Conservation (phyloP, 1,140 invertebrate genomes). For the Formica selysi region DNA sequence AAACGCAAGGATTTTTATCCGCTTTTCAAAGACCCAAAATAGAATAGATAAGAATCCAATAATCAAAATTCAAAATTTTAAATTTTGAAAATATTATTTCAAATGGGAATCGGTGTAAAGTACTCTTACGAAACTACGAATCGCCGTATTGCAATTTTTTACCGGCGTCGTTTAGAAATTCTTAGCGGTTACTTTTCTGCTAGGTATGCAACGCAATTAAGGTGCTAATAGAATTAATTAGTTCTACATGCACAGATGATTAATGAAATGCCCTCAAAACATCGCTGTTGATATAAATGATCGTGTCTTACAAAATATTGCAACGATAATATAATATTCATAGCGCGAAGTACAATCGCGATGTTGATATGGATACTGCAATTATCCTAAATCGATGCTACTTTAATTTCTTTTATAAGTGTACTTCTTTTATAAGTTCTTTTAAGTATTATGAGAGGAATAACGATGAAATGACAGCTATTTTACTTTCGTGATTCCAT, state of each 20-base stretch:
- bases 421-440: not conserved
- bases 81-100: not conserved
- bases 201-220: not conserved
- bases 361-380: not conserved
- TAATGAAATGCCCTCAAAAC: not conserved
- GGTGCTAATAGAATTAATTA: not conserved
- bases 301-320: not conserved
- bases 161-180: not conserved
- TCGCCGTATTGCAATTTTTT: not conserved
- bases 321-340: slow-evolving; percentile 7
- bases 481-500: slow-evolving; percentile 10
- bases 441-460: not conserved
- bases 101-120: slow-evolving; percentile 21
- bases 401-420: slow-evolving; percentile 4
- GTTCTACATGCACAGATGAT: not conserved
- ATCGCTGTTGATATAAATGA: not conserved
- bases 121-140: slow-evolving; percentile 43
- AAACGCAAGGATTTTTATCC: not conserved
- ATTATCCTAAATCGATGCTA: not conserved
- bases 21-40: not conserved
- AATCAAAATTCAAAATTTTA: not conserved
- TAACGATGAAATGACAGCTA: slow-evolving; percentile 20
- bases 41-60: not conserved
- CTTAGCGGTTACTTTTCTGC: not conserved
- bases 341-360: not conserved